These are phyloP conservation scores for Pollenia labialis DNA, from an alignment of 2,888 invertebrate genomes.

Conservation along the genomic window DNA sequence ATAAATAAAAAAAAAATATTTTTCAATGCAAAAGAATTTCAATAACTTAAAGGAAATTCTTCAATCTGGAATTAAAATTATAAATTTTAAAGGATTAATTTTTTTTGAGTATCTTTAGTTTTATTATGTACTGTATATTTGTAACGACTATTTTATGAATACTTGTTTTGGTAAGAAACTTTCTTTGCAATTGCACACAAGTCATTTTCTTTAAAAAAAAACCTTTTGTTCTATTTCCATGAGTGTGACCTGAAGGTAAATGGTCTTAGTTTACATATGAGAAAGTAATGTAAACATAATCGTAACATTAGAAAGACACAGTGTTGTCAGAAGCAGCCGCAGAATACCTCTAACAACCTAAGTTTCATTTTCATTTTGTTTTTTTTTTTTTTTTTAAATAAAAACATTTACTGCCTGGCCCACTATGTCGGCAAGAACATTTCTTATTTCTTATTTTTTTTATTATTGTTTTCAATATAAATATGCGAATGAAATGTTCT, in stretches of 20 bases:
- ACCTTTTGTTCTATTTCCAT: neutral
- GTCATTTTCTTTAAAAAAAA: neutral
- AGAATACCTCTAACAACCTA: no score
- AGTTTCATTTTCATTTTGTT: no score
- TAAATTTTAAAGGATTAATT: no score
- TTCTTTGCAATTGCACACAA: neutral
- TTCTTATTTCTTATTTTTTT: no score
- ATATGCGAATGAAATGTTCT: no score
- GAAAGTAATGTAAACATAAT: neutral
- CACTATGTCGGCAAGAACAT: no score
- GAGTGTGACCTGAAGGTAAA: constrained; percentile 16
- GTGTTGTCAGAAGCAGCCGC: neutral
- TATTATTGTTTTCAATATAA: no score
- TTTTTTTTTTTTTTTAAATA: no score
- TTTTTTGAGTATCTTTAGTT: neutral
- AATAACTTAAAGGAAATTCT: no score
- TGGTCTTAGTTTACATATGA: neutral
- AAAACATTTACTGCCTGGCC: no score
- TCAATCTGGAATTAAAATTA: no score
- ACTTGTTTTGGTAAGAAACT: neutral
- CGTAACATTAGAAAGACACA: neutral
- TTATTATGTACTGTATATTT: neutral
- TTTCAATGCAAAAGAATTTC: neutral
- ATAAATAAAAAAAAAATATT: neutral
- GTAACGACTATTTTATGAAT: neutral